Conservation (phyloP, 1,140 invertebrate species). For the Parasteatoda tepidariorum region DNA sequence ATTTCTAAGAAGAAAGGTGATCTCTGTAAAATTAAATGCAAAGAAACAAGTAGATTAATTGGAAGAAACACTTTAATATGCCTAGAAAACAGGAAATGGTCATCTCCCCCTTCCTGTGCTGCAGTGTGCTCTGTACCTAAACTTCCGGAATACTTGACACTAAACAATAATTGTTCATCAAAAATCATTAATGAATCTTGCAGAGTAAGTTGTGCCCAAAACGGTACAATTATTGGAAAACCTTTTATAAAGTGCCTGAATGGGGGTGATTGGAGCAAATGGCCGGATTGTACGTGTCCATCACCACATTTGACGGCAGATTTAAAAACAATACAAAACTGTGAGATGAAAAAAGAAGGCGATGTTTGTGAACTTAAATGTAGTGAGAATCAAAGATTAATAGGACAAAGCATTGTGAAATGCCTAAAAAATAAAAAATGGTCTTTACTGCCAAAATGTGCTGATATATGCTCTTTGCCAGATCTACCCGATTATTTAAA, state of each 20-base stretch:
- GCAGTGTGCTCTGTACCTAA: not conserved
- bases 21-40: not conserved
- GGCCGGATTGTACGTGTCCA: not conserved
- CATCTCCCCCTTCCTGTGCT: not conserved
- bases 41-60: not conserved
- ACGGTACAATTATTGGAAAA: not conserved
- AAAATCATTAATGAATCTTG: not conserved
- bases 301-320: not conserved
- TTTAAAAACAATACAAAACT: not conserved
- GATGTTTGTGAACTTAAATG: not conserved
- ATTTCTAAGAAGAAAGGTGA: not conserved
- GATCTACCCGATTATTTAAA: not conserved
- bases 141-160: not conserved
- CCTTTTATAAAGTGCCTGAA: not conserved
- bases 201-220: not conserved
- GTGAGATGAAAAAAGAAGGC: not conserved
- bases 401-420: not conserved
- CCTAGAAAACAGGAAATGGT: not conserved
- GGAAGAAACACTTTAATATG: not conserved
- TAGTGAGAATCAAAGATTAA: not conserved
- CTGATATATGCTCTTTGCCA: not conserved
- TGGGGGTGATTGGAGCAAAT: not conserved
- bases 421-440: conserved; percentile 1
- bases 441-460: not conserved
- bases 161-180: not conserved